Evolutionary conservation across 2,888 invertebrate genomes (phyloP).

Genomic region (Lochmaea capreae): DNA sequence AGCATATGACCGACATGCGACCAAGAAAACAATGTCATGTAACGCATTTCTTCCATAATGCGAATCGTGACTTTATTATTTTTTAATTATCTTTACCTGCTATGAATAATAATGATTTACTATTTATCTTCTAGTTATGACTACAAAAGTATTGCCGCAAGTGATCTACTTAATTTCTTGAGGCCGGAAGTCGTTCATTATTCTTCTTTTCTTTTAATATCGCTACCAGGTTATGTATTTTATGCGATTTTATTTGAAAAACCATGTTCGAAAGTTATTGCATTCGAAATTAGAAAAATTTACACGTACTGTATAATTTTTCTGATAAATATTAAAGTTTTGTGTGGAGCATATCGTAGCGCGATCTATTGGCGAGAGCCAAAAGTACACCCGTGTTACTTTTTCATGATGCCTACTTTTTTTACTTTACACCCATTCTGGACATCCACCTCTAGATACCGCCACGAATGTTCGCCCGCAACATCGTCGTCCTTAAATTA

Average conservation of each 20-base stretch:
- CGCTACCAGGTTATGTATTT: slow-evolving; percentile 13
- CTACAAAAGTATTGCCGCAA: not conserved
- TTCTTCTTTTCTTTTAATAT: slow-evolving; percentile 18
- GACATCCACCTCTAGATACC: too few relatives aligned
- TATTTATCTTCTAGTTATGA: slow-evolving; percentile 27
- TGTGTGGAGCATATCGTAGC: too few relatives aligned
- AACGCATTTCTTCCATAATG: slow-evolving; percentile 3
- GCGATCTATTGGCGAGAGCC: too few relatives aligned
- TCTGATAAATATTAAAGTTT: too few relatives aligned
- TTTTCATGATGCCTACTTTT: too few relatives aligned
- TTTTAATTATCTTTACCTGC: slow-evolving; percentile 21
- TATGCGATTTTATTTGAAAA: not conserved
- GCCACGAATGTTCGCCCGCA: too few relatives aligned
- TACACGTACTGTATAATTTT: too few relatives aligned
- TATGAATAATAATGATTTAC: slow-evolving; percentile 28
- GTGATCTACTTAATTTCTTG: slow-evolving; percentile 21
- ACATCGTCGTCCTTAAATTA: too few relatives aligned
- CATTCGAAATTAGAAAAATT: too few relatives aligned
- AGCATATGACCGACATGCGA: slow-evolving; percentile 1
- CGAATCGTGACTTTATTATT: slow-evolving; percentile 30
- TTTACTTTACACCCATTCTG: too few relatives aligned
- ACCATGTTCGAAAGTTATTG: too few relatives aligned
- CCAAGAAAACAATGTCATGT: slow-evolving; percentile 15
- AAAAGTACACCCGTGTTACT: too few relatives aligned
- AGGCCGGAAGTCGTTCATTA: slow-evolving; percentile 27